These are phyloP conservation scores for Aquatica leii DNA, from an alignment of 2,888 invertebrate genomes.

Conservation along the genomic window DNA sequence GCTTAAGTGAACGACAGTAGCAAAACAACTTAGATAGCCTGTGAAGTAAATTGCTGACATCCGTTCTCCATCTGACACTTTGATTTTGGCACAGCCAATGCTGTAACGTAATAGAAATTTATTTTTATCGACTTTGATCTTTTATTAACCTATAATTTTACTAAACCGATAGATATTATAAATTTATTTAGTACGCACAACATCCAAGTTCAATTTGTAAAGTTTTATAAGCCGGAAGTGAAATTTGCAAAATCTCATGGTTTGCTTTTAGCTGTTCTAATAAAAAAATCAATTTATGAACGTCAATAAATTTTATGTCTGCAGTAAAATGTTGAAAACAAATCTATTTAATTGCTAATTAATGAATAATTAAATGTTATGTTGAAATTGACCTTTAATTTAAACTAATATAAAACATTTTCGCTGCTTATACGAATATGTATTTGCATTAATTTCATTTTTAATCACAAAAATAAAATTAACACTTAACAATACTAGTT, in stretches of 20 bases:
- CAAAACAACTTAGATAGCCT: constrained; percentile 34
- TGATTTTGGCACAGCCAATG: constrained; percentile 24
- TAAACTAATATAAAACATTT: too few relatives aligned
- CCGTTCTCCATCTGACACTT: constrained; percentile 30
- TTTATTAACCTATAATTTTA: constrained; percentile 17
- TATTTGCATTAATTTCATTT: too few relatives aligned
- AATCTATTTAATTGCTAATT: constrained; percentile 2
- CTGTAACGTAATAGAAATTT: constrained; percentile 21
- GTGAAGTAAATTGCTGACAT: constrained; percentile 37
- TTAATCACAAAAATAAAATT: too few relatives aligned
- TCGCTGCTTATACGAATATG: too few relatives aligned
- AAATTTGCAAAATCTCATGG: not conserved
- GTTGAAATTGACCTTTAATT: not conserved
- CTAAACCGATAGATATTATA: constrained; percentile 10
- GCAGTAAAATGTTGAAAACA: not conserved
- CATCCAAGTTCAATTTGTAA: not conserved
- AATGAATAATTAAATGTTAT: constrained; percentile 8
- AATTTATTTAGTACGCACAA: constrained; percentile 6
- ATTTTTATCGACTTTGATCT: constrained; percentile 31
- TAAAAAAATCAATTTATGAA: constrained; percentile 5
- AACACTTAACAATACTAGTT: too few relatives aligned
- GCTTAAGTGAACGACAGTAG: constrained; percentile 38
- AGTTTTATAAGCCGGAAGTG: not conserved
- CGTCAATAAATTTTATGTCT: not conserved
- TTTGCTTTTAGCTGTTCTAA: not conserved